phyloP scores from a whole-genome alignment of 2,113 vertebrate species.

The Marmota flaviventris region DNA sequence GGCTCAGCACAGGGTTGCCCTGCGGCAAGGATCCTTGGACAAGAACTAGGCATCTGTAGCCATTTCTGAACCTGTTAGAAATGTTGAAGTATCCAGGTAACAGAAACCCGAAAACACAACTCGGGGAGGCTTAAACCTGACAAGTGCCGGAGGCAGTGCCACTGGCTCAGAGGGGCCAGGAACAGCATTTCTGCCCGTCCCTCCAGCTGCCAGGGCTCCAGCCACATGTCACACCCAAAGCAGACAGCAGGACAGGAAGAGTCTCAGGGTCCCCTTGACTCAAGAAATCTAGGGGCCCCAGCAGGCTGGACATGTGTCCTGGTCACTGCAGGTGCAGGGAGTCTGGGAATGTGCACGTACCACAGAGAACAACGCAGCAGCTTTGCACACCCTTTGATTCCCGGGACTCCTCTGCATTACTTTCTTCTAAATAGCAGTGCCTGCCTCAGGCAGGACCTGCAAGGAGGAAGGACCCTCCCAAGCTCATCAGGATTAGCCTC shows the following conservation, averaged over 20 bases:
- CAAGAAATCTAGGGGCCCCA: background rate
- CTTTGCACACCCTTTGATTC: background rate
- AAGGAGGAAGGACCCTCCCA: background rate
- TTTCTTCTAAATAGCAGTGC: background rate
- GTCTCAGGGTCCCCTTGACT: background rate
- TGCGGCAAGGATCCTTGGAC: too few relatives aligned
- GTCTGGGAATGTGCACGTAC: background rate
- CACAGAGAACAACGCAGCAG: background rate
- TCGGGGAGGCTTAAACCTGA: background rate
- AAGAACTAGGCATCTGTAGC: background rate
- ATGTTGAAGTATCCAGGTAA: background rate
- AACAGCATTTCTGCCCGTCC: rapidly evolving
- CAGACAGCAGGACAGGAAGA: background rate
- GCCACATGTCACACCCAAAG: background rate
- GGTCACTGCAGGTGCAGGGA: background rate
- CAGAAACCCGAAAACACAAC: background rate
- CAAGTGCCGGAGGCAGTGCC: too few relatives aligned
- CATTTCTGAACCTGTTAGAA: background rate
- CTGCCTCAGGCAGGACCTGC: background rate
- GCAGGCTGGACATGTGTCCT: background rate
- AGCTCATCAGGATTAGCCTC: rapidly evolving
- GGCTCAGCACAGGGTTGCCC: too few relatives aligned
- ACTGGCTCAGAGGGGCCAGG: rapidly evolving
- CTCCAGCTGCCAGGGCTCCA: background rate
- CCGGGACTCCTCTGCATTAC: too few relatives aligned